These are phyloP conservation scores for Gracilinanus agilis DNA, from an alignment of 2,113 vertebrate genomes.

Conservation along the genomic window DNA sequence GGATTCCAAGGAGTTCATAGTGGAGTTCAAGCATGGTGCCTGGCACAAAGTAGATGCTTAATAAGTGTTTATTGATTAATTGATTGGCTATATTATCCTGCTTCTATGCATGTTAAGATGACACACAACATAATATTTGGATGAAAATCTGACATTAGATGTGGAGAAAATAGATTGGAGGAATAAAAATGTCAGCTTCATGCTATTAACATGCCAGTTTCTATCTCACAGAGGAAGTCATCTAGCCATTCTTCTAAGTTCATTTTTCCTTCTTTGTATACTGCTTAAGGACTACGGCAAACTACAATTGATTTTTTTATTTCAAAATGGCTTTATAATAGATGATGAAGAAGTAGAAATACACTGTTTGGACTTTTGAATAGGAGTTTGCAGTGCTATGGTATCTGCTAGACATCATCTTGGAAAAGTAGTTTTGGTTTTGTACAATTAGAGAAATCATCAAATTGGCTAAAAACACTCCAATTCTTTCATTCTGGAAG, in stretches of 20 bases:
- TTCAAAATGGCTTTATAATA: background rate
- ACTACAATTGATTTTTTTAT: background rate
- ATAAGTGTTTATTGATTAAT: background rate
- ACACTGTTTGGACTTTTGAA: background rate
- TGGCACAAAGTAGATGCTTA: too few species aligned
- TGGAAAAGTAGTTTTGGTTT: background rate
- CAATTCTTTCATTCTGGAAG: background rate
- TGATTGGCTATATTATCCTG: background rate
- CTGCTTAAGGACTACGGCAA: background rate
- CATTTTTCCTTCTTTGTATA: background rate
- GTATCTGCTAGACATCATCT: background rate
- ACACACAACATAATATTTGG: background rate
- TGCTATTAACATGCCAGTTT: slow-evolving; percentile 12
- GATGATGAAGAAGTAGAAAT: background rate
- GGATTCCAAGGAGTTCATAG: too few species aligned
- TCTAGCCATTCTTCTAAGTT: background rate
- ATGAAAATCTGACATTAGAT: slow-evolving; percentile 41
- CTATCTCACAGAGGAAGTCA: slow-evolving; percentile 42
- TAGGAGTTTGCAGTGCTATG: background rate
- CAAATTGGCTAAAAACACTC: background rate
- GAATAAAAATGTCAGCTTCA: slow-evolving; percentile 34
- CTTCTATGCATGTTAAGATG: background rate
- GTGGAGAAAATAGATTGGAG: slow-evolving; percentile 30
- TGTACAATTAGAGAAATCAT: background rate
- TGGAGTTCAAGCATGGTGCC: too few species aligned